These are phyloP conservation scores for Acanthaster planci DNA, from an alignment of 35 echinoderm and acorn worm genomes.

Conservation along the genomic window DNA sequence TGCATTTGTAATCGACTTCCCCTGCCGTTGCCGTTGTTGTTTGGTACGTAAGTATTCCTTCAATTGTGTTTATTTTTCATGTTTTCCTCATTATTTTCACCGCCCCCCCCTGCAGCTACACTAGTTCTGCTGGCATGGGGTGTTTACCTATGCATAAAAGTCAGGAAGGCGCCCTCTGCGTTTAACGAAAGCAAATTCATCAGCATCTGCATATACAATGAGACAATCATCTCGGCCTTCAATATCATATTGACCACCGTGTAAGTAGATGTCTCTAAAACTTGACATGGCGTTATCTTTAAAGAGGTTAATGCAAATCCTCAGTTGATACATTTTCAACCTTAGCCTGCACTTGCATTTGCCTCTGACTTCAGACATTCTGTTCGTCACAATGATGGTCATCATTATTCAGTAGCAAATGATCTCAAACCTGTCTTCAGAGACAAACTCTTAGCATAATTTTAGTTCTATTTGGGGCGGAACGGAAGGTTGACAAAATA, in stretches of 20 bases:
- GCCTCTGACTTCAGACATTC: no score
- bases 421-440: no score
- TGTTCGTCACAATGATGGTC: no score
- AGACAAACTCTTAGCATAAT: no score
- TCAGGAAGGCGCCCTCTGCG: conserved; percentile 85
- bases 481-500: no score
- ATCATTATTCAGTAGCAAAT: no score
- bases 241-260: conserved; percentile 27
- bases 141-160: conserved; percentile 79
- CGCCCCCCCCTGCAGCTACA: conserved; percentile 43
- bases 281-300: not conserved
- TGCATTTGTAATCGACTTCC: no score
- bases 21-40: not conserved
- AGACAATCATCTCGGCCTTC: conserved; percentile 68
- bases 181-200: conserved; percentile 90
- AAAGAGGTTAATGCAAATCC: not conserved
- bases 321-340: not conserved
- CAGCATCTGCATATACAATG: conserved; percentile 88
- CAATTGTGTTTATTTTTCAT: conserved; percentile 9
- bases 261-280: conserved; percentile 28
- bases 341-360: no score
- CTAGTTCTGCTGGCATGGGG: conserved; percentile 75
- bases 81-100: not conserved
- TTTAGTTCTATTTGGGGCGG: no score
- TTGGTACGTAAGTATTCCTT: not conserved